These are phyloP conservation scores for Onthophagus sagittarius DNA, from an alignment of 2,888 invertebrate genomes.

Conservation along the genomic window DNA sequence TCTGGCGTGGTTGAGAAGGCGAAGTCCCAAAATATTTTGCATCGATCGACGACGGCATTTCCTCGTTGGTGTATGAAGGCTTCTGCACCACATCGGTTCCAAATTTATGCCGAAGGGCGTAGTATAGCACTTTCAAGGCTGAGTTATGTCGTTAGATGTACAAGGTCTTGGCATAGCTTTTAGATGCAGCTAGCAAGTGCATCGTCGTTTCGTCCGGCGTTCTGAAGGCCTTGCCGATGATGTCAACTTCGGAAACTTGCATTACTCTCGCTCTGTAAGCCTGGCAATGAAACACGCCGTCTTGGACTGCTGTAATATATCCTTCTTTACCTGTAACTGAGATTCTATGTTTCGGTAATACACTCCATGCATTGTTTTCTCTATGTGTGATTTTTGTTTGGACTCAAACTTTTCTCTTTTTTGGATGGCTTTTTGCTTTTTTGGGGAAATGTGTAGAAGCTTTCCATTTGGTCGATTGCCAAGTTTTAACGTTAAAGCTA, in stretches of 20 bases:
- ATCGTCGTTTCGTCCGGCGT: background rate
- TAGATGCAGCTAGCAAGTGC: background rate
- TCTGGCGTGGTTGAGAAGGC: background rate
- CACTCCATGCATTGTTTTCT: slow-evolving; percentile 3
- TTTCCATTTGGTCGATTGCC: background rate
- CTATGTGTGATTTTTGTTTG: background rate
- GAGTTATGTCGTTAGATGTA: background rate
- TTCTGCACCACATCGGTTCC: background rate
- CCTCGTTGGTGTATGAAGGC: background rate
- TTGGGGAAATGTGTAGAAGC: background rate
- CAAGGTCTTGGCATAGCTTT: background rate
- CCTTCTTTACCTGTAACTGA: background rate
- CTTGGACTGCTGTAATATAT: background rate
- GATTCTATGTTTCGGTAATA: background rate
- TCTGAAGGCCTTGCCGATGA: slow-evolving; percentile 1
- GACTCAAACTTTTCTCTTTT: background rate
- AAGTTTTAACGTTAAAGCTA: background rate
- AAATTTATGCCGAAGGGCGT: background rate
- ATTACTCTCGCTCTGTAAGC: background rate
- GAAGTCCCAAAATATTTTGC: slow-evolving; percentile 17
- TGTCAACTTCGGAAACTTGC: background rate
- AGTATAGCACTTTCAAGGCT: background rate
- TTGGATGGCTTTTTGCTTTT: background rate
- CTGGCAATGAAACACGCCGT: background rate
- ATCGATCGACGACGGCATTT: background rate